Evolutionary conservation across 2,797 vertebrate genomes (phyloP).

Genomic region (Manis crassicaudata): DNA sequence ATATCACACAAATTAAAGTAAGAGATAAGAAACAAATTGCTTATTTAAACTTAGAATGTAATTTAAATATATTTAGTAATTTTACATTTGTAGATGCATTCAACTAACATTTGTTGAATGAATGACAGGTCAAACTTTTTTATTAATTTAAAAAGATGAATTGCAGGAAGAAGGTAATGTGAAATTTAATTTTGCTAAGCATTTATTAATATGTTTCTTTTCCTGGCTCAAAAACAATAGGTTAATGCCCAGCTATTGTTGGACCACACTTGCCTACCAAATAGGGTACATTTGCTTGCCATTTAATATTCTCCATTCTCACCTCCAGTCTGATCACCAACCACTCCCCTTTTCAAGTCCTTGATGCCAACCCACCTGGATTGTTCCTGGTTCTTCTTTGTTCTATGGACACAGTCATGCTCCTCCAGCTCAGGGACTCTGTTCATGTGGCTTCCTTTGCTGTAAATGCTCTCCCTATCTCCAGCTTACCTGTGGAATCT

Average conservation of each 20-base stretch:
- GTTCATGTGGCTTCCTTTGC: background rate
- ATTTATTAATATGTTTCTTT: slow-evolving; percentile 19
- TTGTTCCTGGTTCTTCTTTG: background rate
- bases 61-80: slow-evolving; percentile 15
- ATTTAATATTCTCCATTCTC: background rate
- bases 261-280: background rate
- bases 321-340: background rate
- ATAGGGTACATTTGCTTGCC: background rate
- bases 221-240: background rate
- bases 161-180: background rate
- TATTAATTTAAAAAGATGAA: slow-evolving; percentile 36
- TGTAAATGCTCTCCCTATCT: background rate
- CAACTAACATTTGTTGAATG: slow-evolving; percentile 21
- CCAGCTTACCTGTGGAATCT: slow-evolving; percentile 5
- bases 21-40: background rate
- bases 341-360: background rate
- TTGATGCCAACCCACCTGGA: background rate
- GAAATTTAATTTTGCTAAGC: slow-evolving; percentile 20
- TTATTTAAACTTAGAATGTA: slow-evolving; percentile 19
- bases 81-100: background rate
- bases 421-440: background rate
- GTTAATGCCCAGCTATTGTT: background rate
- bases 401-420: background rate
- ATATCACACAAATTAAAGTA: slow-evolving; percentile 22
- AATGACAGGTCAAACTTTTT: background rate